phyloP scores from a whole-genome alignment of 2,113 vertebrate genomes.

The Alces alces region DNA sequence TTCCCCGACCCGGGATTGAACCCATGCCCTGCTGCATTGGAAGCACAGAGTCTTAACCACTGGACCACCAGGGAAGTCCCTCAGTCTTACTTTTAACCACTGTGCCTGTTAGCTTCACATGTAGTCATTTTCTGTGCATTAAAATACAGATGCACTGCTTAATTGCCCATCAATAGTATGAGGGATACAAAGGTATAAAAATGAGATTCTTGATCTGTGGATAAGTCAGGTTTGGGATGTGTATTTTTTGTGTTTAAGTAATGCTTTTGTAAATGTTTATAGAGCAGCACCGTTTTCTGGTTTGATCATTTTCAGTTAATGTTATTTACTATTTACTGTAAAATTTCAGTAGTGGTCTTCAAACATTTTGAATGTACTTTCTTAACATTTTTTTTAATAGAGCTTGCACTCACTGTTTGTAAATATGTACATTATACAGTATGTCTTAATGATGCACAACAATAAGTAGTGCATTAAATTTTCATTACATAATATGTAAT shows the following conservation, averaged over 20 bases:
- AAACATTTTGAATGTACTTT: background rate
- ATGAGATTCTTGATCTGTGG: background rate
- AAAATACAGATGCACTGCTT: background rate
- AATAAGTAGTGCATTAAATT: background rate
- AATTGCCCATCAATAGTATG: background rate
- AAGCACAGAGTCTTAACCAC: too few relatives aligned
- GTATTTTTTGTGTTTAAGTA: background rate
- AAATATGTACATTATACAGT: background rate
- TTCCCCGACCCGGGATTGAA: too few relatives aligned
- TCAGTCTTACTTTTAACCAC: background rate
- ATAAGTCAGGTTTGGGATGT: background rate
- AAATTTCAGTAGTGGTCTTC: background rate
- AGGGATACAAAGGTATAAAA: background rate
- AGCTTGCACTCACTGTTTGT: background rate
- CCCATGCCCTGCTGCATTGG: too few relatives aligned
- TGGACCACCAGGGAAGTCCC: too few relatives aligned
- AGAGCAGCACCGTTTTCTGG: background rate
- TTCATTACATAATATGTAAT: background rate
- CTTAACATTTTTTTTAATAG: background rate
- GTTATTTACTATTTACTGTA: background rate
- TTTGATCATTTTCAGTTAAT: background rate
- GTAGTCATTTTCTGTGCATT: background rate
- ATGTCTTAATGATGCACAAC: background rate
- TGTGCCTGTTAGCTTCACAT: background rate
- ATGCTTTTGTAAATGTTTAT: background rate